Evolutionary conservation across 2,797 vertebrate species (phyloP).

Genomic region (Syndactyla subalaris): DNA sequence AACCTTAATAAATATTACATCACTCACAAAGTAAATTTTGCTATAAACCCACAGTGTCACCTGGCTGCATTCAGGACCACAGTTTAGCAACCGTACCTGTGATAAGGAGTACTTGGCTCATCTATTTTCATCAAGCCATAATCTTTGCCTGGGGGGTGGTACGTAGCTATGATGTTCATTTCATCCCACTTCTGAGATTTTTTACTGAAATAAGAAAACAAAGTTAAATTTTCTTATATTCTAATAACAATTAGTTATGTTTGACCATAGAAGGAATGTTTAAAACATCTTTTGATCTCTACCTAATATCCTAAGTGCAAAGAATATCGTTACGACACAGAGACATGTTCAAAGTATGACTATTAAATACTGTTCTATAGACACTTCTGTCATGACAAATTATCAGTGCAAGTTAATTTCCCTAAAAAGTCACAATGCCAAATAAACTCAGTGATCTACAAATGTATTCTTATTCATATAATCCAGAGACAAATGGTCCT

Average conservation of each 20-base stretch:
- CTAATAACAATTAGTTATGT: not conserved
- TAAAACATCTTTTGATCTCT: not conserved
- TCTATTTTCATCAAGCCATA: slow-evolving; percentile 99
- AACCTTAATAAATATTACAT: not conserved
- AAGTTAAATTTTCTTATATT: not conserved
- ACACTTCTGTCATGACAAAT: not conserved
- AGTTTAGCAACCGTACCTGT: slow-evolving; percentile 79
- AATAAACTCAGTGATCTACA: not conserved
- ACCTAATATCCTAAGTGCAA: not conserved
- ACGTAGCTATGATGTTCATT: slow-evolving; percentile 98
- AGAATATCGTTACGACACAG: not conserved
- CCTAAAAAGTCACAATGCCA: not conserved
- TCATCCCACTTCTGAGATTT: slow-evolving; percentile 99
- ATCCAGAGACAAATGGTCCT: not conserved
- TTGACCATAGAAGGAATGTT: not conserved
- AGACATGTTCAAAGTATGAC: not conserved
- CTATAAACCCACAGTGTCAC: not conserved
- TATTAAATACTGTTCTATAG: not conserved
- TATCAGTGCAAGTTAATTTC: not conserved
- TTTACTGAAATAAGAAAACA: slow-evolving; percentile 83
- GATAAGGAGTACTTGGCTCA: slow-evolving; percentile 95
- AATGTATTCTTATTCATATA: not conserved
- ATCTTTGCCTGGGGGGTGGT: slow-evolving; percentile 96
- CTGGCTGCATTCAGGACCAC: not conserved
- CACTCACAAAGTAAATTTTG: not conserved